Base-by-base conservation (phyloP, 1,140 invertebrate genomes). In the Drosophila miranda region DNA sequence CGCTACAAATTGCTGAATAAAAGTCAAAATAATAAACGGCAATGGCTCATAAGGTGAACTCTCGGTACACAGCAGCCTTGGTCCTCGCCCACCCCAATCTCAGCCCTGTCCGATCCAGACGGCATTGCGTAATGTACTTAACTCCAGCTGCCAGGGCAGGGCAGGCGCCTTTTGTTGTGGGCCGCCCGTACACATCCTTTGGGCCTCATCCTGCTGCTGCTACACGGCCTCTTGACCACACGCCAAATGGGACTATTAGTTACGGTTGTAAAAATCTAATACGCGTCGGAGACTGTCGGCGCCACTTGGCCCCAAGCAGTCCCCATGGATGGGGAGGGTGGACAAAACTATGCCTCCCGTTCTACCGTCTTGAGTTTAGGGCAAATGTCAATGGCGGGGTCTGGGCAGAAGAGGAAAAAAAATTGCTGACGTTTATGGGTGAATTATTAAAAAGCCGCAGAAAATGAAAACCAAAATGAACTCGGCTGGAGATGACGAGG, bases 11-110 rank as follows among this genome's bases (percentile, higher is more conserved):
- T 59, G 76, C 78, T 75, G 64, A 80, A 90, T 90, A 90, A 89
- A 90, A 90, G 78, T 86, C 70, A 73, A 83, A 90, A 89, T 90
- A 90, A 90, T 90, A 90, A 90, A 90, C 89, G 71, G 75, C 74
- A 90, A 90, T 90, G 80, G 75, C 75, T 80, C 73, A 76, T 78
- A 82, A 89, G 88, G 80, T 90, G 88, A 84, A 48, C 50, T 55
- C 23, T 55, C 16, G 28, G 7, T 43, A 38, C 34, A 11, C 30
- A 38, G 11, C 26, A 23, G 13, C 13, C 28, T 23, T 49, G 14
- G 45, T 2, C 30, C 30, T 34, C 9, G 9, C 11, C 34, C 34
- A 1, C 8, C 30, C 3, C 3, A 3, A 34, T 34, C 11, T 38
- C 11, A 2, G 34, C 11, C 11, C 11, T 38, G 34, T 38, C 34